Evolutionary conservation across 2,888 invertebrate species (phyloP).

Genomic region (Ceraclea dissimilis): DNA sequence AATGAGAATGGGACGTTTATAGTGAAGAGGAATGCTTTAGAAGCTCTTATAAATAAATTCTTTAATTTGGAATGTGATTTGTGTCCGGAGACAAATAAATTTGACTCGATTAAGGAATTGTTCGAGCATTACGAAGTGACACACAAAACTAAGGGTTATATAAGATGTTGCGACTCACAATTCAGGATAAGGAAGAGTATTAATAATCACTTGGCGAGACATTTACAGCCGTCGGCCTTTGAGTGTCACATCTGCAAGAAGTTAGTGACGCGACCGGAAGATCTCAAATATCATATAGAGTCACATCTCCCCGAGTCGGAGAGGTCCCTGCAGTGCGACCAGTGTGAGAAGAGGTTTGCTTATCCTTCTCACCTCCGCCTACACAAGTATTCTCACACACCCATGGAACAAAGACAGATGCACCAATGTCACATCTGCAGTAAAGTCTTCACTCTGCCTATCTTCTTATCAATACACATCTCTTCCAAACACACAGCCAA

Average conservation of each 20-base stretch:
- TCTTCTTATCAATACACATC: slow-evolving; percentile 4
- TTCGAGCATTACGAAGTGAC: slow-evolving; percentile 22
- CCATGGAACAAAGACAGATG: slow-evolving; percentile 21
- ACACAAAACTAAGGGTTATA: slow-evolving; percentile 26
- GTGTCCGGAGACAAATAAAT: not conserved
- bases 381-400: slow-evolving; percentile 25
- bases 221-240: slow-evolving; percentile 27
- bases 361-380: slow-evolving; percentile 22
- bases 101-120: not conserved
- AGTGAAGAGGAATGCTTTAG: slow-evolving; percentile 4
- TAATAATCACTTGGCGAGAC: slow-evolving; percentile 26
- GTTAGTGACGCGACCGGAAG: slow-evolving; percentile 26
- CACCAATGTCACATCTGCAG: slow-evolving; percentile 27
- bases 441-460: slow-evolving; percentile 13
- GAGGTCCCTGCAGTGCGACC: slow-evolving; percentile 24
- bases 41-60: slow-evolving; percentile 6
- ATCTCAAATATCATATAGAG: slow-evolving; percentile 26
- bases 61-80: slow-evolving; percentile 5
- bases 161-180: slow-evolving; percentile 26
- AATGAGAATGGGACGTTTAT: slow-evolving; percentile 5
- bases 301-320: slow-evolving; percentile 27
- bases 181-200: slow-evolving; percentile 23
- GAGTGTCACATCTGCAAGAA: slow-evolving; percentile 27
- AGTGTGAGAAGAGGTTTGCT: slow-evolving; percentile 26
- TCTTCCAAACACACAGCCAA: slow-evolving; percentile 16